Percentiles rank a stretch among this genome's conserved stretches.
Conservation (phyloP, 2,113 vertebrate species). For the Natator depressus region DNA sequence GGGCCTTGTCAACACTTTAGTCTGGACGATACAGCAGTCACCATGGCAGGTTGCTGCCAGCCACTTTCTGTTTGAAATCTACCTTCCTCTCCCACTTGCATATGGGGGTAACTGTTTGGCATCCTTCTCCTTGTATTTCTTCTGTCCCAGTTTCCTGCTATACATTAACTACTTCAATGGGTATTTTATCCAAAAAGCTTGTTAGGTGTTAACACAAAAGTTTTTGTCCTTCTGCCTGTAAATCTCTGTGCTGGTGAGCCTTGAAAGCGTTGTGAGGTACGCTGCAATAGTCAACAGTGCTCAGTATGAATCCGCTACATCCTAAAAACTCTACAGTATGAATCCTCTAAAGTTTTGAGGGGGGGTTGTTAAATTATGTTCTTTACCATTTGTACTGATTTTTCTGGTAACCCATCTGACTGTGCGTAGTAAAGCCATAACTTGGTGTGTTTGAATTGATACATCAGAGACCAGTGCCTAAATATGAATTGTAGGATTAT, state of each 20-base stretch:
- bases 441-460: rapidly evolving
- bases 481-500: neutral
- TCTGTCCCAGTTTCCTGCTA: neutral
- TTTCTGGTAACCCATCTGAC: neutral
- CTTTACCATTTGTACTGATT: neutral
- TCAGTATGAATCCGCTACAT: too few species aligned
- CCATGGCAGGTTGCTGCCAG: neutral
- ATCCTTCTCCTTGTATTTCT: neutral
- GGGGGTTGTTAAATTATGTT: neutral
- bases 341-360: neutral
- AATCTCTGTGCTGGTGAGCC: rapidly evolving
- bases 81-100: neutral
- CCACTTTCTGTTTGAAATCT: neutral
- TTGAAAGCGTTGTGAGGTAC: neutral
- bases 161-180: neutral
- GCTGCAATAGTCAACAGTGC: rapidly evolving
- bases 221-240: neutral
- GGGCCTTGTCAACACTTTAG: neutral
- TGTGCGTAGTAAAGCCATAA: neutral
- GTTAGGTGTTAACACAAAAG: rapidly evolving
- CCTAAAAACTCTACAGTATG: rapidly evolving
- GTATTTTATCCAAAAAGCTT: neutral
- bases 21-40: neutral
- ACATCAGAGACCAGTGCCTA: neutral
- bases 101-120: neutral